A percentile compares a stretch with the other conserved stretches of the same genome.
These are phyloP conservation scores for Danio choprae DNA, from an alignment of 2,797 vertebrate species.

Conservation along the genomic window DNA sequence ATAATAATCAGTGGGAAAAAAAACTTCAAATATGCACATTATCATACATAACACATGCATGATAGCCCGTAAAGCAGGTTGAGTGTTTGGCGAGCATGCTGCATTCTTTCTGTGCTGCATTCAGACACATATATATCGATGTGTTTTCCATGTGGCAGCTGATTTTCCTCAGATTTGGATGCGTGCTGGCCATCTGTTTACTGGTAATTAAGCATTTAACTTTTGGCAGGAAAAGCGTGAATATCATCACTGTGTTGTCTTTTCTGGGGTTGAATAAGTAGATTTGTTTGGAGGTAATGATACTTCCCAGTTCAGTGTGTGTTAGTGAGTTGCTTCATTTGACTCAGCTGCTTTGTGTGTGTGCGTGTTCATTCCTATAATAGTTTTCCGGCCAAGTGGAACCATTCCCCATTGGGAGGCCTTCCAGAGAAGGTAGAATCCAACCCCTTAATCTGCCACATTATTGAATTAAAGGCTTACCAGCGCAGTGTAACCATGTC, in stretches of 20 bases:
- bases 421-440: constrained; percentile 73
- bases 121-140: background rate
- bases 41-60: constrained; percentile 5
- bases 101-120: constrained; percentile 13
- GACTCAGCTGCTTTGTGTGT: constrained; percentile 51
- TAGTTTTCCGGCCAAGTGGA: constrained; percentile 69
- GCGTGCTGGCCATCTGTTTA: constrained; percentile 37
- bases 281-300: constrained; percentile 41
- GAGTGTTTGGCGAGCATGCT: constrained; percentile 22
- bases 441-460: constrained; percentile 76
- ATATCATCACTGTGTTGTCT: constrained; percentile 17
- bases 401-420: constrained; percentile 67
- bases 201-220: constrained; percentile 50
- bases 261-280: constrained; percentile 34
- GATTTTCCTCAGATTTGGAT: constrained; percentile 38
- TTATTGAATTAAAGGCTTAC: constrained; percentile 81
- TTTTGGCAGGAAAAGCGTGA: constrained; percentile 22
- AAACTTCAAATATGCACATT: background rate
- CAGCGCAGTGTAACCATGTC: constrained; percentile 67
- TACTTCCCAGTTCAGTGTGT: constrained; percentile 25
- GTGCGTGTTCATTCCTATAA: constrained; percentile 57
- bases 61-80: constrained; percentile 13
- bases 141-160: constrained; percentile 17
- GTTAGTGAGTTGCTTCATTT: constrained; percentile 56
- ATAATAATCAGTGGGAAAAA: background rate